Conservation (phyloP, 2,888 invertebrate genomes). For the Isotomurus palustris region DNA sequence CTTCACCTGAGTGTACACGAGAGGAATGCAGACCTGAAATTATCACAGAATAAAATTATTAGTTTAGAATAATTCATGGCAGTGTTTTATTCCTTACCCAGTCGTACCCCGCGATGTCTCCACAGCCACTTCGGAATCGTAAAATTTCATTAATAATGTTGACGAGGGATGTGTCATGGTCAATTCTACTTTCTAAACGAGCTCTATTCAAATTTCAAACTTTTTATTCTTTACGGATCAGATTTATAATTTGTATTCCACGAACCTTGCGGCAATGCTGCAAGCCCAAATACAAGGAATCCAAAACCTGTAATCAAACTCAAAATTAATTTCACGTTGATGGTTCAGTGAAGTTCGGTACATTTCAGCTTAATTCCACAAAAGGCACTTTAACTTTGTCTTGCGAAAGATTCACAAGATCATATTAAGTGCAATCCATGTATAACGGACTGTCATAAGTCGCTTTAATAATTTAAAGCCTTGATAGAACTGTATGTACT, state of each 20-base stretch:
- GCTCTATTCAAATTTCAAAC: conserved; percentile 33
- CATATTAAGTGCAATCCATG: no score
- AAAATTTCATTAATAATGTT: conserved; percentile 52
- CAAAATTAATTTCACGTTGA: no score
- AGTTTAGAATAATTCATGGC: background rate
- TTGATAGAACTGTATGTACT: no score
- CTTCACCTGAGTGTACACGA: conserved; percentile 50
- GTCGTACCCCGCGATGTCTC: conserved; percentile 48
- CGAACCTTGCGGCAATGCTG: conserved; percentile 34
- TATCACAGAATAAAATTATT: conserved; percentile 10
- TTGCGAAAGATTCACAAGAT: no score
- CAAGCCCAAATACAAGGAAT: conserved; percentile 50
- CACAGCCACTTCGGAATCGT: conserved; percentile 49
- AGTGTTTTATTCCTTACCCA: conserved; percentile 44
- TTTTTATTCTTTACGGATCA: no score
- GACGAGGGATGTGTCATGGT: conserved; percentile 51
- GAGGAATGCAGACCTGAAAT: conserved; percentile 47
- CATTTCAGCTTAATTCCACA: no score
- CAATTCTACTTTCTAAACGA: conserved; percentile 47
- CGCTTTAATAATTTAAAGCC: no score
- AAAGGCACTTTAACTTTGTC: no score
- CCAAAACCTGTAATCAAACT: no score
- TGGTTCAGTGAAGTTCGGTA: no score
- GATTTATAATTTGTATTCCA: no score
- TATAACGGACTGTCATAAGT: no score